A percentile compares a stretch with the other conserved stretches of the same genome.
phyloP scores from a whole-genome alignment of 1,140 invertebrate genomes.

The Akabosia matsudoensis region DNA sequence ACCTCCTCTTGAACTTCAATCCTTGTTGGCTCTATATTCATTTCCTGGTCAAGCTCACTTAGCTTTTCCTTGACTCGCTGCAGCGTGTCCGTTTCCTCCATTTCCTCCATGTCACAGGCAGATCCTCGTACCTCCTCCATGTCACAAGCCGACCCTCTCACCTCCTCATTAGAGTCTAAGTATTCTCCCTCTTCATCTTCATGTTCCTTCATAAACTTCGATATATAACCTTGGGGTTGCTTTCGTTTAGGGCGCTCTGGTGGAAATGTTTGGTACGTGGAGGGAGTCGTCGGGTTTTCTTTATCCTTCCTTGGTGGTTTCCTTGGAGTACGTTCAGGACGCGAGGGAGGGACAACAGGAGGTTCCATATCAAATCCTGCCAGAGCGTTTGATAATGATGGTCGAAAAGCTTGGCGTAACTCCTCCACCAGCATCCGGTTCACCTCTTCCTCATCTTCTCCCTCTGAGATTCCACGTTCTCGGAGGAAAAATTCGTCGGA shows the following conservation, averaged over 20 bases:
- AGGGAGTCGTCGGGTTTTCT: conserved; percentile 27
- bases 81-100: conserved; percentile 44
- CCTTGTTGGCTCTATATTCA: conserved; percentile 40
- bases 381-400: conserved; percentile 60
- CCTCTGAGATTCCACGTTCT: conserved; percentile 67
- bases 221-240: conserved; percentile 42
- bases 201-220: conserved; percentile 43
- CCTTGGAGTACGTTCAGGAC: conserved; percentile 44
- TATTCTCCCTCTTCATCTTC: conserved; percentile 39
- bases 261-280: conserved; percentile 49
- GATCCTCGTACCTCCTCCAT: no score
- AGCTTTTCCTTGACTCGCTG: conserved; percentile 45
- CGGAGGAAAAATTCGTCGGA: conserved; percentile 81
- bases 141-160: conserved; percentile 32
- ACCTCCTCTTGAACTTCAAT: conserved; percentile 52
- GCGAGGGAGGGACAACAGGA: conserved; percentile 42
- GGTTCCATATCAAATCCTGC: conserved; percentile 49
- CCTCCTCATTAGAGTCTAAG: conserved; percentile 19
- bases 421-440: conserved; percentile 70
- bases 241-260: conserved; percentile 52
- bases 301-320: conserved; percentile 39
- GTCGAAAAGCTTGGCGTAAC: conserved; percentile 71
- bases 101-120: conserved; percentile 48
- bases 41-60: conserved; percentile 48
- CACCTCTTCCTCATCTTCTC: conserved; percentile 71